These are phyloP conservation scores for Sebastes matsubarae DNA, from an alignment of 2,797 vertebrate genomes.

Conservation along the genomic window DNA sequence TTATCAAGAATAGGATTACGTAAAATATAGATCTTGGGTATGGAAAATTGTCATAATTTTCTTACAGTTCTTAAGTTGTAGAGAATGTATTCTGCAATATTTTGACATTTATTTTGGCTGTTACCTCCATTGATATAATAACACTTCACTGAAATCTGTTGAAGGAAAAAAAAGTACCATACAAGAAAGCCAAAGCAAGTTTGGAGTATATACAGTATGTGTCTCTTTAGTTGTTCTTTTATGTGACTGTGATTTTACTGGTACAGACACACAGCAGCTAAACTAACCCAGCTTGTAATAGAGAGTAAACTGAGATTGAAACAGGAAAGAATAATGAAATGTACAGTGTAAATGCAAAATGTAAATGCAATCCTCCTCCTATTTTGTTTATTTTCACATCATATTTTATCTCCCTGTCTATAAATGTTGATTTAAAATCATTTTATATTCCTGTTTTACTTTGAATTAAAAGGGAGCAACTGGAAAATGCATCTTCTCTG, in stretches of 20 bases:
- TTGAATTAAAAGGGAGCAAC: constrained; percentile 70
- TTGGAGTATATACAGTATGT: not conserved
- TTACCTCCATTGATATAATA: not conserved
- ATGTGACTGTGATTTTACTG: constrained; percentile 18
- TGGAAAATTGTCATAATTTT: not conserved
- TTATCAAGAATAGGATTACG: not conserved
- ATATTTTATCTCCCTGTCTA: constrained; percentile 39
- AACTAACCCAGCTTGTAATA: constrained; percentile 24
- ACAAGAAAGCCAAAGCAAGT: constrained; percentile 3
- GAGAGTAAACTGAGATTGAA: constrained; percentile 26
- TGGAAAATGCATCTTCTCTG: not conserved
- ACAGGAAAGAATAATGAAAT: constrained; percentile 15
- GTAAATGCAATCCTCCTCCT: constrained; percentile 45
- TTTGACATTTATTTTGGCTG: not conserved
- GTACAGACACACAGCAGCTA: constrained; percentile 19
- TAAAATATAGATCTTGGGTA: not conserved
- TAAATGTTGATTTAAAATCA: constrained; percentile 51
- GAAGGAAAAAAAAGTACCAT: not conserved
- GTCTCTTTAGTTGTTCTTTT: not conserved
- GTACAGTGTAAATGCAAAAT: constrained; percentile 55
- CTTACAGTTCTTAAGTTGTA: not conserved
- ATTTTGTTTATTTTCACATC: constrained; percentile 24
- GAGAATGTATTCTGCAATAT: not conserved
- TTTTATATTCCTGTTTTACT: constrained; percentile 65
- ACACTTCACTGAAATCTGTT: not conserved